Evolutionary conservation across 2,113 vertebrate genomes (phyloP), one percentile per base, ranked within the genome.

Genomic region (Litocranius walleri): DNA sequence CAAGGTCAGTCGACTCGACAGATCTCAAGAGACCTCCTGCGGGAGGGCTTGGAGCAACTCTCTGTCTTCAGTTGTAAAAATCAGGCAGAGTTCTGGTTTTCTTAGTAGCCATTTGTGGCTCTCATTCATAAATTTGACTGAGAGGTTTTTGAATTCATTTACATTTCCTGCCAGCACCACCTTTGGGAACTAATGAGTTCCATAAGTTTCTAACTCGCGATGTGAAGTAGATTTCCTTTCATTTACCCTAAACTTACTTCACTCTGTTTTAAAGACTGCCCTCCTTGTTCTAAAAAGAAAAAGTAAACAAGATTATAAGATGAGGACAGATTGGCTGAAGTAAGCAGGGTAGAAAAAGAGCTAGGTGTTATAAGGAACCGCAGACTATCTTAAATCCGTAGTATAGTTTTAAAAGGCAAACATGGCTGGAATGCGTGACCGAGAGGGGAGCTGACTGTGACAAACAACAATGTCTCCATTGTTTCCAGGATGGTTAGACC

Each of bases 71-170:
- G 56, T 25, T 7, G 61, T 93, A 71, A 95, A 95, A 84, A 19
- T 23, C n/a, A 85, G 91, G 57, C 56, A n/a, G 0, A 86, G 52
- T 52, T 21, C 90, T 30, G 52, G 64, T 81, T 90, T 94, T 85
- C 88, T 96, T 57, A 95, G 92, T 82, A 30, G 94, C 84, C 97
- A 82, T 91, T 92, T 92, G 81, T 88, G 89, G 19, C 8, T 91
- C 89, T 95, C 97, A 97, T 98, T 98, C 97, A 98, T 97, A 97
- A 95, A 93, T 95, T n/a, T 91, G 96, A 91, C 95, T 94, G 87
- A 92, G 95, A 91, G 40, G n/a, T 91, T 97, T 98, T 40, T 87
- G 13, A 91, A 92, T 94, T 93, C 95, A 96, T 92, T 88, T 97
- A 94, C n/a, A 54, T 95, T 97, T 98, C 97, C 94, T 93, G 97